Conservation (phyloP, 2,113 vertebrate species). For the Pollachius pollachius region DNA sequence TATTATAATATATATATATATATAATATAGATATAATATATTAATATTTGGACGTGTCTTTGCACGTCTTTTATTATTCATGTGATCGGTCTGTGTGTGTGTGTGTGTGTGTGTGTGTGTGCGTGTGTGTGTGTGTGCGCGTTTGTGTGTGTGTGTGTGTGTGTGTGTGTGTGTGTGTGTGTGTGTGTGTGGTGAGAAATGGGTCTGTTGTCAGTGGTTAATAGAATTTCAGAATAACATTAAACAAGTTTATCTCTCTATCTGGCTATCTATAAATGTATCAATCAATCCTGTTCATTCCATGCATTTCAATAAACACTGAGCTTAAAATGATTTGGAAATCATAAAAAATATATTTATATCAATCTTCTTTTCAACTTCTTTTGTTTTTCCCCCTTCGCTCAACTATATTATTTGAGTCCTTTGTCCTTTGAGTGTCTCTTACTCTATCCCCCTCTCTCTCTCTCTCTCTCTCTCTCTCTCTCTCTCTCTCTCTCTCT, state of each 20-base stretch:
- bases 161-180: conserved; percentile 23
- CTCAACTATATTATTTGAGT: not conserved
- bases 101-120: conserved; percentile 6
- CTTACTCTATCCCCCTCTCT: not conserved
- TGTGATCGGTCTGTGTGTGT: conserved; percentile 6
- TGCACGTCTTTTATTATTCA: conserved; percentile 11
- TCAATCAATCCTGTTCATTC: no score
- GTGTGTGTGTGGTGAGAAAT: conserved; percentile 6
- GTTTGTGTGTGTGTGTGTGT: conserved; percentile 19
- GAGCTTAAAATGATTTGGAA: no score
- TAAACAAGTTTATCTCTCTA: conserved; percentile 1
- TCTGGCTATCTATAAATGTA: not conserved
- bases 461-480: not conserved
- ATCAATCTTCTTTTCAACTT: not conserved
- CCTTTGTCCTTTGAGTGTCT: not conserved
- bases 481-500: conserved; percentile 30
- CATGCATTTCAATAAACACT: no score
- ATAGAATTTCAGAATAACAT: conserved; percentile 41
- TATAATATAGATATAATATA: no score
- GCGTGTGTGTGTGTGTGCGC: conserved; percentile 2
- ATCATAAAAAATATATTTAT: not conserved
- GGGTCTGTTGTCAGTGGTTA: conserved; percentile 36
- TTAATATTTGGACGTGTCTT: conserved; percentile 18
- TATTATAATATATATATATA: no score
- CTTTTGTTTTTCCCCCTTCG: not conserved